A percentile compares a stretch with the other conserved stretches of the same genome.
Evolutionary conservation across 2,888 invertebrate genomes (phyloP).

Genomic region (Polydrusus pterygomalis): DNA sequence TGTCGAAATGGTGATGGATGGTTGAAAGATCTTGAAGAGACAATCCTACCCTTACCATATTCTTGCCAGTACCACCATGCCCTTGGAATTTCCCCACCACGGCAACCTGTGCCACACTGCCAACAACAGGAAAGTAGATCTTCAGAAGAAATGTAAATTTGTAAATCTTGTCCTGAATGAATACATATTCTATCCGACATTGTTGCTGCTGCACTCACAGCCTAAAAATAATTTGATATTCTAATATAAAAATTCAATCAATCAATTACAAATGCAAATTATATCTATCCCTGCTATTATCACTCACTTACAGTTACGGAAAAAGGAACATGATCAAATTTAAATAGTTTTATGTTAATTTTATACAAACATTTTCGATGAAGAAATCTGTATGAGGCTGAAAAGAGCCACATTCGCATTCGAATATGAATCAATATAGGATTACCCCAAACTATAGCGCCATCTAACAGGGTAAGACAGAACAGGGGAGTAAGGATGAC

Average conservation of each 20-base stretch:
- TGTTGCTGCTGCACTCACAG: slow-evolving; percentile 88
- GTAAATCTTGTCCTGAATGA: slow-evolving; percentile 78
- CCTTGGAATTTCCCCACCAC: slow-evolving; percentile 44
- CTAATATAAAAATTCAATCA: no score
- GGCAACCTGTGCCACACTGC: slow-evolving; percentile 77
- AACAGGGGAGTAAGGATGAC: not conserved
- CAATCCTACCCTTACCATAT: slow-evolving; percentile 46
- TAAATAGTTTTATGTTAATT: no score
- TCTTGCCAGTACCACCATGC: slow-evolving; percentile 49
- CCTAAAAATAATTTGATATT: slow-evolving; percentile 70
- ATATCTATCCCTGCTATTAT: no score
- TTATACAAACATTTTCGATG: no score
- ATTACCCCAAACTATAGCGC: not conserved
- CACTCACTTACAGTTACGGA: no score
- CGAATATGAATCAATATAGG: not conserved
- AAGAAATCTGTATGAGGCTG: no score
- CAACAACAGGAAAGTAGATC: slow-evolving; percentile 86
- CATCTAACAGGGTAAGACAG: not conserved
- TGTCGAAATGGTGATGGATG: no score
- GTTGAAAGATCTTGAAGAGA: no score
- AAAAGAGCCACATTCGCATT: no score
- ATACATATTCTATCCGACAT: slow-evolving; percentile 92
- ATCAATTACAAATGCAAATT: no score
- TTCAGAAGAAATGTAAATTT: slow-evolving; percentile 84
- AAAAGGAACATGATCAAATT: no score